Evolutionary conservation across 2,888 invertebrate genomes (phyloP), one percentile per base, ranked within the genome.

Genomic region (Lagria hirta): DNA sequence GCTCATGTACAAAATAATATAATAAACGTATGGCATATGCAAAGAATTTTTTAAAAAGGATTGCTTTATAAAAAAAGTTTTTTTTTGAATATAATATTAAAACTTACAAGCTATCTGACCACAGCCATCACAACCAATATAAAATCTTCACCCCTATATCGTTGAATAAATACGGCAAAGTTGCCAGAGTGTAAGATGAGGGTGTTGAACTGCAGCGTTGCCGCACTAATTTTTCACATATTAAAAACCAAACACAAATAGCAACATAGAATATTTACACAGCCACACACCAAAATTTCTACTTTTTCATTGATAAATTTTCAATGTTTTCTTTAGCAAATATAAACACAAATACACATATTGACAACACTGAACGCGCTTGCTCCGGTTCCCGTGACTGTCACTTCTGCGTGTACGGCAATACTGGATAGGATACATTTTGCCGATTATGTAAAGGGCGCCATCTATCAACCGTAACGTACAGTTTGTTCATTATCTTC

Each of bases 351-450:
- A 47, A 51, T 45, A 45, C 35, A 58, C 51, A 54, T 60, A 60
- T 60, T 53, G 60, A 60, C 57, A 57, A 55, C 48, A 53, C 42
- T 34, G 41, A 58, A 48, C 51, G 57, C 60, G 60, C 60, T 43
- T 60, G 60, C 60, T 38, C 57, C 34, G 43, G 43, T 50, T 51
- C 45, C 45, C n/a, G n/a, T n/a, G 48, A 42, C 38, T 35, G 34
- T 10, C 33, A 43, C 48, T 43, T 32, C 41, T 34, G 41, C 41
- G 41, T 48, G 43, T 40, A 44, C 43, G 46, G 43, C 44, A 43
- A 42, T 45, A 48, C 42, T 49, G 42, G 40, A 33, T 34, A 12
- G 41, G 37, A 32, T 33, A 10, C 44, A 38, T 34, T 41, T 48
- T 38, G 34, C 48, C 35, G 41, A 30, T 24, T 18, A 26, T 15